A percentile compares a stretch with the other conserved stretches of the same genome.
These are phyloP conservation scores for Carassius carassius DNA, from an alignment of 2,113 vertebrate genomes.

Conservation along the genomic window DNA sequence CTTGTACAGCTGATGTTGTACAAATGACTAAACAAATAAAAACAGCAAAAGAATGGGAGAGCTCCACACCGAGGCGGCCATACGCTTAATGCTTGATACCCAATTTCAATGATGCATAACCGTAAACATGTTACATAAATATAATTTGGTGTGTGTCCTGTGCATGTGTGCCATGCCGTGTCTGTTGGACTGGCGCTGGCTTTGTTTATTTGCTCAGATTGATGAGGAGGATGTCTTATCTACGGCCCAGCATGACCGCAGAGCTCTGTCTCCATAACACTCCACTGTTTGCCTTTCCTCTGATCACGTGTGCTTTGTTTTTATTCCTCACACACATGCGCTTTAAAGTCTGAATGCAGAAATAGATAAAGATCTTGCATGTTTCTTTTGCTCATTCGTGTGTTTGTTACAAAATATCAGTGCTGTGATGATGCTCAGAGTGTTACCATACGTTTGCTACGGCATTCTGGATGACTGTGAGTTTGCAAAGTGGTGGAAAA, in stretches of 20 bases:
- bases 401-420: background rate
- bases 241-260: background rate
- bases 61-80: no score
- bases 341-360: background rate
- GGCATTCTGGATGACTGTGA: no score
- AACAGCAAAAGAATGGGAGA: no score
- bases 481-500: no score
- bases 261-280: background rate
- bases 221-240: constrained; percentile 16
- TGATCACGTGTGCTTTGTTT: constrained; percentile 36
- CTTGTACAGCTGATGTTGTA: no score
- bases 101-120: background rate
- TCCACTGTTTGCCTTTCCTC: constrained; percentile 25
- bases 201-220: constrained; percentile 36
- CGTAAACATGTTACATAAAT: background rate
- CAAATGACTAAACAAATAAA: no score
- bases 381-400: background rate
- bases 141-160: background rate
- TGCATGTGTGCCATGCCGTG: background rate
- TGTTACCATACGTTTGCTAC: no score
- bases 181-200: background rate
- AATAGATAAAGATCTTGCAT: background rate
- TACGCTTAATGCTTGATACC: background rate
- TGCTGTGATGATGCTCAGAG: background rate
- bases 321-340: constrained; percentile 7